A percentile compares a stretch with the other conserved stretches of the same genome.
Conservation (phyloP, 2,888 invertebrate genomes). For the Tribolium freemani region DNA sequence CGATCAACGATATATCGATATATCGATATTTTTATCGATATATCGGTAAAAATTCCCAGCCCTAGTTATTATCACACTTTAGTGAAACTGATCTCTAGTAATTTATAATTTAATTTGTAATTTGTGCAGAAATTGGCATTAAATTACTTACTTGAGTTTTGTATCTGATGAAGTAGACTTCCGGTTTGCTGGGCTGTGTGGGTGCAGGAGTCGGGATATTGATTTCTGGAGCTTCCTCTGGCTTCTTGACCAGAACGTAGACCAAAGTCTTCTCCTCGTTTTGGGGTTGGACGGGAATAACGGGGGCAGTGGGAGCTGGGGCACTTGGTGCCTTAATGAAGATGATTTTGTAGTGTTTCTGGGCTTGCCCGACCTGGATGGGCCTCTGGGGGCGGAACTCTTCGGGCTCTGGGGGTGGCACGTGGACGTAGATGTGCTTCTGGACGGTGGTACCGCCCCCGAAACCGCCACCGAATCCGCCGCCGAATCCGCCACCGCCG, state of each 20-base stretch:
- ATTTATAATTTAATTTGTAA: too few relatives aligned
- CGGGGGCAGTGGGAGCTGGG: conserved; percentile 84
- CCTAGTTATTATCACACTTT: too few relatives aligned
- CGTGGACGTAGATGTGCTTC: conserved; percentile 92
- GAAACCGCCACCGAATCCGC: conserved; percentile 67
- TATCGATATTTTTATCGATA: too few relatives aligned
- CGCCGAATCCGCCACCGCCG: conserved; percentile 51
- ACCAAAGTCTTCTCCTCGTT: conserved; percentile 92
- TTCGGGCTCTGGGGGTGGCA: conserved; percentile 90
- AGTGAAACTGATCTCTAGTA: too few relatives aligned
- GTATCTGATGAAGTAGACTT: conserved; percentile 92
- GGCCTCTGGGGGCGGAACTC: conserved; percentile 77
- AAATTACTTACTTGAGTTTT: conserved; percentile 35
- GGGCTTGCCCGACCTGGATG: conserved; percentile 79
- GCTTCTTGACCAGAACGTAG: conserved; percentile 91
- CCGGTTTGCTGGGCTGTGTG: conserved; percentile 90
- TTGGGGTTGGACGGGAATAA: conserved; percentile 85
- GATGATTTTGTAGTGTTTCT: conserved; percentile 93
- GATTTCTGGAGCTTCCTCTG: conserved; percentile 89
- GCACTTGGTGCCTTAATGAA: conserved; percentile 81
- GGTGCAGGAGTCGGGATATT: conserved; percentile 83
- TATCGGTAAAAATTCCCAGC: too few relatives aligned
- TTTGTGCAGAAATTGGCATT: too few relatives aligned
- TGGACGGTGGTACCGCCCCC: conserved; percentile 78
- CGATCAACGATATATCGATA: too few relatives aligned